Percentiles rank a stretch among this genome's conserved stretches.
These are phyloP conservation scores for Selene dorsalis DNA, from an alignment of 2,797 vertebrate genomes.

Conservation along the genomic window DNA sequence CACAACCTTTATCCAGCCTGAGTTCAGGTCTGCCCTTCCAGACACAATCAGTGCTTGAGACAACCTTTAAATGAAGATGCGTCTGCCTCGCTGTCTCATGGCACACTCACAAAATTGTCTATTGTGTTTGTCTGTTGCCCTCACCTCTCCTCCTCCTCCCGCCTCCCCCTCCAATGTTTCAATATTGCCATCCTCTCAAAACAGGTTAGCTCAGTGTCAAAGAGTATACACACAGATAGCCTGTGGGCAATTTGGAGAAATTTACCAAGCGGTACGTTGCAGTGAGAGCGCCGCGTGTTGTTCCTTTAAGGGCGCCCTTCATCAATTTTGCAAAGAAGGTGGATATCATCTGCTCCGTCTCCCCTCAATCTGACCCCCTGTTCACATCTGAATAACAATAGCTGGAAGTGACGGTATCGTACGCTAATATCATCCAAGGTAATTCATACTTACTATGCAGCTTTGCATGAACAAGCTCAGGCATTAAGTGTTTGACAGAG, in stretches of 20 bases:
- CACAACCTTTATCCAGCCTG: conserved; percentile 61
- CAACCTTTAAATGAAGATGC: conserved; percentile 79
- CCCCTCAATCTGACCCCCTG: conserved; percentile 45
- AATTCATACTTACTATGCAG: conserved; percentile 14
- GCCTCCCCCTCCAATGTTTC: conserved; percentile 45
- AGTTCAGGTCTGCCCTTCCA: conserved; percentile 59
- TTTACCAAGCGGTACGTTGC: conserved; percentile 34
- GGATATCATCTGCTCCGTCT: conserved; percentile 26
- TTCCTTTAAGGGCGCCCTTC: conserved; percentile 45
- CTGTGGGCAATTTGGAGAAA: conserved; percentile 47
- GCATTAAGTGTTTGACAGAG: conserved; percentile 5
- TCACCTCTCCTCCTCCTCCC: conserved; percentile 18
- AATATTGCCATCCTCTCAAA: conserved; percentile 69
- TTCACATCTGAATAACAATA: conserved; percentile 53
- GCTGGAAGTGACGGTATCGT: conserved; percentile 18
- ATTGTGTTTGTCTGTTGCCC: conserved; percentile 52
- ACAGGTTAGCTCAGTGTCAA: conserved; percentile 60
- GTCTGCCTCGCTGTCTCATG: conserved; percentile 58
- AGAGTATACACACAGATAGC: conserved; percentile 37
- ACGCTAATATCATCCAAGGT: conserved; percentile 18
- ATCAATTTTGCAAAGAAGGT: conserved; percentile 64
- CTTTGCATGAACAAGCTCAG: conserved; percentile 36
- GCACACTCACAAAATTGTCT: conserved; percentile 65
- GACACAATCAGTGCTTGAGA: conserved; percentile 73
- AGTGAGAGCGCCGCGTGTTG: conserved; percentile 26